Evolutionary conservation across 2,888 invertebrate genomes (phyloP).

Genomic region (Sepiola atlantica): DNA sequence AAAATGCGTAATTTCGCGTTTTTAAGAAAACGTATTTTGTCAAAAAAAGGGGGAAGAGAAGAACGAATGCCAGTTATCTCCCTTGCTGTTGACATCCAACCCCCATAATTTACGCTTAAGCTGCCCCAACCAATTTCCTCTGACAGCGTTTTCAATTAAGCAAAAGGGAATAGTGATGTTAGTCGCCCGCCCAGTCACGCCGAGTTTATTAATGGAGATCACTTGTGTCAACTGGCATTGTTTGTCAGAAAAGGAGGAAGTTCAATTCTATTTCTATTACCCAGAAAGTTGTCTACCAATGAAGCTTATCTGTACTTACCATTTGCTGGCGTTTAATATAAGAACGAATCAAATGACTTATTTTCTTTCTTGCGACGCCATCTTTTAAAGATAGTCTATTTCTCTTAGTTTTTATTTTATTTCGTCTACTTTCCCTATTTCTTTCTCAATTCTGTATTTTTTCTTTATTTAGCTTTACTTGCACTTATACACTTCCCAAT

Average conservation of each 20-base stretch:
- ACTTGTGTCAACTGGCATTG: slow-evolving; percentile 32
- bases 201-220: not conserved
- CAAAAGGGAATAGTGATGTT: not conserved
- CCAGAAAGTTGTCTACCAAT: not conserved
- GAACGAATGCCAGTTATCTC: not conserved
- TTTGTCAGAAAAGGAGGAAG: not conserved
- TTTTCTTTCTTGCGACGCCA: not conserved
- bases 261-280: not conserved
- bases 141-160: not conserved
- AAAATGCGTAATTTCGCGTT: too few species aligned
- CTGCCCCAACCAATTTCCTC: not conserved
- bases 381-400: too few species aligned
- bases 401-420: not conserved
- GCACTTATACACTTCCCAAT: too few species aligned
- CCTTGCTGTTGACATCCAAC: not conserved
- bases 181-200: not conserved
- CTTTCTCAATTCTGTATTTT: not conserved
- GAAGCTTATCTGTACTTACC: not conserved
- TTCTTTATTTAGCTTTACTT: not conserved
- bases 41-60: not conserved
- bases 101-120: not conserved
- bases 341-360: not conserved
- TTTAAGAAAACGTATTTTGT: not conserved
- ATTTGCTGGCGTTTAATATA: not conserved
- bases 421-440: not conserved